These are phyloP conservation scores for Theodoxus fluviatilis DNA, from an alignment of 2,888 invertebrate genomes.

Conservation along the genomic window DNA sequence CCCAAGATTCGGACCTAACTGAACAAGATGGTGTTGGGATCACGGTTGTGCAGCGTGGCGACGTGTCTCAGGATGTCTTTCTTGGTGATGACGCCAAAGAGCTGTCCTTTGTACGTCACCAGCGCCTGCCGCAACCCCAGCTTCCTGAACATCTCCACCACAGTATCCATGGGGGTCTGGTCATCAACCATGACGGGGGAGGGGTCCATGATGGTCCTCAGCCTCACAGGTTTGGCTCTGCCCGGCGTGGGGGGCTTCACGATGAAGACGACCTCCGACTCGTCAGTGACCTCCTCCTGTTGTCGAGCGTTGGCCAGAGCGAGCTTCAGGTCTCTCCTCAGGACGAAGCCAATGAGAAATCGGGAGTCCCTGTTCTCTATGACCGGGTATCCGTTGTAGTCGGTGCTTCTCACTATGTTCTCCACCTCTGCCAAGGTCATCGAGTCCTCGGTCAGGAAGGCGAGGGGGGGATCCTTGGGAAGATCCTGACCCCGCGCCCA, in stretches of 20 bases:
- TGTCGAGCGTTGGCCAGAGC: constrained; percentile 72
- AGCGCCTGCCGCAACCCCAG: constrained; percentile 94
- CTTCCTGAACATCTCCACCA: constrained; percentile 99
- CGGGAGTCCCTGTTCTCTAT: constrained; percentile 96
- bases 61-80: constrained; percentile 97
- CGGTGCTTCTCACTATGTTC: constrained; percentile 88
- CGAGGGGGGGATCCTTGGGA: constrained; percentile 70
- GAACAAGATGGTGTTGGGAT: constrained; percentile 72
- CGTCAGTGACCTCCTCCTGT: neutral
- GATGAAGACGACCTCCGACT: neutral
- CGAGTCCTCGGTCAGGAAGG: constrained; percentile 94
- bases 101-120: constrained; percentile 79
- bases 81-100: constrained; percentile 97
- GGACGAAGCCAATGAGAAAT: constrained; percentile 95
- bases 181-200: constrained; percentile 98
- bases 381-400: constrained; percentile 98
- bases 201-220: constrained; percentile 94
- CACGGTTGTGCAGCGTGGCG: constrained; percentile 95
- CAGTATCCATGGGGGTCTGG: constrained; percentile 99
- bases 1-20: too few relatives aligned
- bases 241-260: too few relatives aligned
- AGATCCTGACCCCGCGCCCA: too few relatives aligned
- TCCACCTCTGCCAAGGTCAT: constrained; percentile 98
- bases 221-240: constrained; percentile 78
- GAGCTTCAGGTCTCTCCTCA: constrained; percentile 88